phyloP scores from a whole-genome alignment of 2,797 vertebrate species.

The Pampus argenteus region DNA sequence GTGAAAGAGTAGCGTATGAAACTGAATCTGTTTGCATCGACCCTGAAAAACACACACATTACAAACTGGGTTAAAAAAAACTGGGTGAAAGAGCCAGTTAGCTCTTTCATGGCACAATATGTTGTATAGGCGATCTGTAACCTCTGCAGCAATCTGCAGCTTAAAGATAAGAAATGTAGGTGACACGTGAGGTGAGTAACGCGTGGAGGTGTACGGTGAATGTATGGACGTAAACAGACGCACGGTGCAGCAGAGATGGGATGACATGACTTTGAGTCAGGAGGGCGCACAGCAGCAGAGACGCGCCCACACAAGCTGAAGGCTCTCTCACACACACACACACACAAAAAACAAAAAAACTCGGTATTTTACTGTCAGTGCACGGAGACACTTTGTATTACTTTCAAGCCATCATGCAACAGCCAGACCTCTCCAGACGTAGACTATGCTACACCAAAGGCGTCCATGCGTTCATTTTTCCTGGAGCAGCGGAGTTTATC shows the following conservation, averaged over 20 bases:
- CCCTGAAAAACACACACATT: too few relatives aligned
- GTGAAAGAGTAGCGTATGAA: slow-evolving; percentile 21
- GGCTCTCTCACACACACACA: too few relatives aligned
- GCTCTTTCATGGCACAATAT: not conserved
- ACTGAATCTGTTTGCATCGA: slow-evolving; percentile 49
- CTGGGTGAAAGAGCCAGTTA: not conserved
- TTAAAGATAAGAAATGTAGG: slow-evolving; percentile 10
- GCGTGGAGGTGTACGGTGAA: not conserved
- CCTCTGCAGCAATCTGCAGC: not conserved
- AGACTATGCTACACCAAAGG: not conserved
- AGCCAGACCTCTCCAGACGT: not conserved
- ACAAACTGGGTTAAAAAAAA: not conserved
- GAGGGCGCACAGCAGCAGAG: slow-evolving; percentile 31
- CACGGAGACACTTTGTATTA: slow-evolving; percentile 19
- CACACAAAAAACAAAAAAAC: too few relatives aligned
- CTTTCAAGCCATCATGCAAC: slow-evolving; percentile 18
- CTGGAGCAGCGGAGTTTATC: slow-evolving; percentile 11
- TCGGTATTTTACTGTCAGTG: slow-evolving; percentile 22
- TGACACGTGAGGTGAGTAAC: slow-evolving; percentile 33
- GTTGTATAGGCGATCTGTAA: not conserved
- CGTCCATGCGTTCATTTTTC: not conserved
- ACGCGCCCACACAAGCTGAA: slow-evolving; percentile 58
- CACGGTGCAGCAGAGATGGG: not conserved
- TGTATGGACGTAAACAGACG: slow-evolving; percentile 33
- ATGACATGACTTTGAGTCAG: slow-evolving; percentile 28